Percentiles rank a stretch among this genome's conserved stretches.
Conservation (phyloP, 2,113 vertebrate genomes). For the Campylorhamphus procurvoides region DNA sequence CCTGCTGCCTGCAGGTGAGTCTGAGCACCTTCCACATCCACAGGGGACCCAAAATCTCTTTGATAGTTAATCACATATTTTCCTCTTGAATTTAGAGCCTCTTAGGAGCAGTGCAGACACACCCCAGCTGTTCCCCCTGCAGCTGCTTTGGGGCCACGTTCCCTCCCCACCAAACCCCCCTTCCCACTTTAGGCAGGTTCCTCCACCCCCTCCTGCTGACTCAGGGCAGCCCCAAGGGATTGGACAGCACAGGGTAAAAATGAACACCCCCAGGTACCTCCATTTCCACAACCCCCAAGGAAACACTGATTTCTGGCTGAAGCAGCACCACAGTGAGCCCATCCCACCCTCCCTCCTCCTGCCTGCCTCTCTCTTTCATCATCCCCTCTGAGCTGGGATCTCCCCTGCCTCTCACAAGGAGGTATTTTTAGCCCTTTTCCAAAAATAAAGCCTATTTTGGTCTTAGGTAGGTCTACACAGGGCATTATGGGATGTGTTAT, state of each 20-base stretch:
- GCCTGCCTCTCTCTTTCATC: neutral
- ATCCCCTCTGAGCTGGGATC: neutral
- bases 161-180: neutral
- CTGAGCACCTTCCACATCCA: neutral
- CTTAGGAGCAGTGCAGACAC: too few species aligned
- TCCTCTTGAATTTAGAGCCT: neutral
- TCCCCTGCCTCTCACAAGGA: neutral
- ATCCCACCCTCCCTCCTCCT: neutral
- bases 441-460: neutral
- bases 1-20: neutral
- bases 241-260: neutral
- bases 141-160: neutral
- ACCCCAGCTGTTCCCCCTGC: neutral
- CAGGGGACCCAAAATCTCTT: neutral
- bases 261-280: neutral
- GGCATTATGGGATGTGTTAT: neutral
- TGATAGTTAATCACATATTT: fast-evolving
- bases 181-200: neutral
- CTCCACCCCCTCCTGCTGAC: neutral
- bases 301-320: too few species aligned
- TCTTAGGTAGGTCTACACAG: fast-evolving
- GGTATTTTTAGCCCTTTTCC: neutral
- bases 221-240: neutral
- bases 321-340: neutral
- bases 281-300: neutral